Evolutionary conservation across 2,888 invertebrate species (phyloP).

Genomic region (Callyntrura sp.): DNA sequence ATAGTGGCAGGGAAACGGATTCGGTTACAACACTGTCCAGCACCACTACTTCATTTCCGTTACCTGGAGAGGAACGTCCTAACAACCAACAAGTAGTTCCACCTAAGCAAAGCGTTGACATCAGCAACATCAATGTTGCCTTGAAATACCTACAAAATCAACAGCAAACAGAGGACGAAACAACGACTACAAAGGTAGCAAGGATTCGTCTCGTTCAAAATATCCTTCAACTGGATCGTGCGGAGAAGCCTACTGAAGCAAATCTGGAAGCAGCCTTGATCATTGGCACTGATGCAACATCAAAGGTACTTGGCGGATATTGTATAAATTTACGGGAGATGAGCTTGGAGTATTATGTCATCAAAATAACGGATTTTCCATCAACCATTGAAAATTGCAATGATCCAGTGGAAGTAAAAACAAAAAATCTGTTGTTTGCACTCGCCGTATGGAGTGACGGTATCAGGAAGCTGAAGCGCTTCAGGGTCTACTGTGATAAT

Average conservation of each 20-base stretch:
- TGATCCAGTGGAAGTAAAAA: slow-evolving; percentile 68
- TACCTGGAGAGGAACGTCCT: too few species aligned
- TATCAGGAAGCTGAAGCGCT: slow-evolving; percentile 51
- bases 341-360: slow-evolving; percentile 64
- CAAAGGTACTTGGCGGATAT: slow-evolving; percentile 62
- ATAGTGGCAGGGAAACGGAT: neutral
- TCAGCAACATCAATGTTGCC: neutral
- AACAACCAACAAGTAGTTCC: neutral
- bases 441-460: slow-evolving; percentile 56
- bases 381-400: slow-evolving; percentile 21
- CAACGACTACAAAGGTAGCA: neutral
- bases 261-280: slow-evolving; percentile 15
- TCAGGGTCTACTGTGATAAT: slow-evolving; percentile 73
- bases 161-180: neutral
- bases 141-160: slow-evolving; percentile 24
- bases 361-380: slow-evolving; percentile 61
- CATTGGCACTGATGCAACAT: slow-evolving; percentile 72
- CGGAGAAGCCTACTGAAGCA: neutral
- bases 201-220: slow-evolving; percentile 48
- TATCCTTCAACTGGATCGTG: neutral
- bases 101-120: neutral
- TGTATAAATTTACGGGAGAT: slow-evolving; percentile 57
- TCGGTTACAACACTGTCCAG: neutral
- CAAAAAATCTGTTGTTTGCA: slow-evolving; percentile 72
- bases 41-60: too few species aligned